Evolutionary conservation across 2,888 invertebrate genomes (phyloP).

Genomic region (Tenthredo livida): DNA sequence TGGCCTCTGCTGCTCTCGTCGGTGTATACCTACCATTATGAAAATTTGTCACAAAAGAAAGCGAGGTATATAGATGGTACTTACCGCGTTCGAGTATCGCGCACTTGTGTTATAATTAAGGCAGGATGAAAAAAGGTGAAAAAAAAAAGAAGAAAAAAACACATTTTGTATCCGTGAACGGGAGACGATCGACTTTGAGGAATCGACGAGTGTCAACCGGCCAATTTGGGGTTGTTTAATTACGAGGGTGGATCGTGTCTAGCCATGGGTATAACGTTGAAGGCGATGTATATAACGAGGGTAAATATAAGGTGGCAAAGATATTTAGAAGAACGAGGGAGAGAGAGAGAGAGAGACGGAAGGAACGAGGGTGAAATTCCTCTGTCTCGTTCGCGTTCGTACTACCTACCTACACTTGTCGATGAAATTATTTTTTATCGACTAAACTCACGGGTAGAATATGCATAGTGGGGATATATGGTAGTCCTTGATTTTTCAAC

Average conservation of each 20-base stretch:
- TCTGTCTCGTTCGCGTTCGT: neutral
- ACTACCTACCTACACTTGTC: neutral
- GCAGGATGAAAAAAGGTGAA: neutral
- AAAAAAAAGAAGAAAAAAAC: neutral
- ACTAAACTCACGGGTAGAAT: neutral
- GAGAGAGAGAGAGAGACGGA: neutral
- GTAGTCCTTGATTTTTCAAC: conserved; percentile 37
- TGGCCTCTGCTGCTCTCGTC: neutral
- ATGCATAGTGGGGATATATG: neutral
- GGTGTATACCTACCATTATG: neutral
- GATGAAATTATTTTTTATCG: conserved; percentile 29
- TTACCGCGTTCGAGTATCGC: neutral
- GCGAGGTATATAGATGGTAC: neutral
- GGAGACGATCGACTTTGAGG: neutral
- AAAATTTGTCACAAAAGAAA: neutral
- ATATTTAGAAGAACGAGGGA: neutral
- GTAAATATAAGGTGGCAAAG: neutral
- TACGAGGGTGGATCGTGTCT: conserved; percentile 5
- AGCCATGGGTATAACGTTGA: neutral
- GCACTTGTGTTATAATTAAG: conserved; percentile 23
- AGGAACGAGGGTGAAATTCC: neutral
- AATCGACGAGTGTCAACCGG: conserved; percentile 31
- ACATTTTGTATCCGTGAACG: neutral
- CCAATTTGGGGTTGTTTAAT: conserved; percentile 29
- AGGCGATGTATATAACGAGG: conserved; percentile 6